These are phyloP conservation scores for Pammene aurita DNA, from an alignment of 2,888 invertebrate species.

Conservation along the genomic window DNA sequence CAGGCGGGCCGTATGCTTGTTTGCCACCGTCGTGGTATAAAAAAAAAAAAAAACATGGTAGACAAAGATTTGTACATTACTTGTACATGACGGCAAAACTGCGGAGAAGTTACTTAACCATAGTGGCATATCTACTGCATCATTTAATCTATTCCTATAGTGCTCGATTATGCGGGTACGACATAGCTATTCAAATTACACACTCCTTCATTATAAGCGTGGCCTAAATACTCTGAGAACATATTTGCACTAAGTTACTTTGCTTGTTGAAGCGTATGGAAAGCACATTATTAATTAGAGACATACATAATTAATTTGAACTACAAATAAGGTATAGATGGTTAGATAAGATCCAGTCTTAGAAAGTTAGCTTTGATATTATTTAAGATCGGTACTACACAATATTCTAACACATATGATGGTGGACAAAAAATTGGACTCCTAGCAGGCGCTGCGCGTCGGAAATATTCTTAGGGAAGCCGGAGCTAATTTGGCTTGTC, in stretches of 20 bases:
- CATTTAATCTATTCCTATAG: background rate
- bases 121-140: background rate
- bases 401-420: too few species aligned
- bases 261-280: conserved; percentile 22
- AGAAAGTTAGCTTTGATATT: background rate
- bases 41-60: too few species aligned
- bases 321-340: conserved; percentile 8
- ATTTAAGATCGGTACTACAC: background rate
- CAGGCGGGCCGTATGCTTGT: too few species aligned
- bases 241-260: conserved; percentile 32
- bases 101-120: too few species aligned
- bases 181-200: conserved; percentile 35
- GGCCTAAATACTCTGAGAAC: conserved; percentile 26
- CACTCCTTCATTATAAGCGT: conserved; percentile 30
- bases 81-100: too few species aligned
- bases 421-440: too few species aligned
- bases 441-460: too few species aligned
- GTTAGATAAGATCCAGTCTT: background rate
- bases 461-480: too few species aligned
- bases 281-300: conserved; percentile 27
- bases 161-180: conserved; percentile 32
- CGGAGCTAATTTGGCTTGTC: too few species aligned
- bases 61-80: too few species aligned
- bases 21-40: too few species aligned
- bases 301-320: conserved; percentile 26